phyloP scores from a whole-genome alignment of 2,113 vertebrate species.

The Dipodomys stephensi region DNA sequence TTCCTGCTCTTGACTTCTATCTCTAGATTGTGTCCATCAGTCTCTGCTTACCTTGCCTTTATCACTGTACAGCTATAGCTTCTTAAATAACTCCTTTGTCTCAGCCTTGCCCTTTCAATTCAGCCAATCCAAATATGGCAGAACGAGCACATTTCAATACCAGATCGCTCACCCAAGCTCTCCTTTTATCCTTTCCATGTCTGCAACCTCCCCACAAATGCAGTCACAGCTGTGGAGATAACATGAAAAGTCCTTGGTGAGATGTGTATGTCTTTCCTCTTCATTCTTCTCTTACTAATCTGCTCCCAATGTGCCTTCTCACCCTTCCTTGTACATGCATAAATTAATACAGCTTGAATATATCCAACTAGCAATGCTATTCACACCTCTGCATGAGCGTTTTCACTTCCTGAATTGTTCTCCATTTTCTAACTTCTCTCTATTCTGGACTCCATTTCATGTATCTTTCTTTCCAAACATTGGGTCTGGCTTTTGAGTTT shows the following conservation, averaged over 20 bases:
- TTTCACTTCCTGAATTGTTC: background rate
- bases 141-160: background rate
- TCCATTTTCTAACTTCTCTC: background rate
- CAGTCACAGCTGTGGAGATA: background rate
- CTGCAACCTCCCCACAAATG: background rate
- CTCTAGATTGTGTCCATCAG: background rate
- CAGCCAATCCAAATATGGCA: background rate
- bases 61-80: background rate
- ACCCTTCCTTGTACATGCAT: background rate
- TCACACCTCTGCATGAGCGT: background rate
- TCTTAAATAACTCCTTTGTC: background rate
- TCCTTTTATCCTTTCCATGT: background rate
- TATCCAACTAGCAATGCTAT: background rate
- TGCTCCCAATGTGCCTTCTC: background rate
- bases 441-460: background rate
- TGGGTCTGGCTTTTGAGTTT: background rate
- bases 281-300: background rate
- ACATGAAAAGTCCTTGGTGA: background rate
- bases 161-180: background rate
- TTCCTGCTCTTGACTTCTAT: background rate
- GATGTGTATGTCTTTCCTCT: background rate
- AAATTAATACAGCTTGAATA: conserved; percentile 3
- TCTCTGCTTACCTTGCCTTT: background rate
- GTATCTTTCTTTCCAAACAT: background rate
- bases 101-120: background rate